Percentiles rank a stretch among this genome's conserved stretches.
phyloP scores from a whole-genome alignment of 2,113 vertebrate genomes.

The Marmota monax region DNA sequence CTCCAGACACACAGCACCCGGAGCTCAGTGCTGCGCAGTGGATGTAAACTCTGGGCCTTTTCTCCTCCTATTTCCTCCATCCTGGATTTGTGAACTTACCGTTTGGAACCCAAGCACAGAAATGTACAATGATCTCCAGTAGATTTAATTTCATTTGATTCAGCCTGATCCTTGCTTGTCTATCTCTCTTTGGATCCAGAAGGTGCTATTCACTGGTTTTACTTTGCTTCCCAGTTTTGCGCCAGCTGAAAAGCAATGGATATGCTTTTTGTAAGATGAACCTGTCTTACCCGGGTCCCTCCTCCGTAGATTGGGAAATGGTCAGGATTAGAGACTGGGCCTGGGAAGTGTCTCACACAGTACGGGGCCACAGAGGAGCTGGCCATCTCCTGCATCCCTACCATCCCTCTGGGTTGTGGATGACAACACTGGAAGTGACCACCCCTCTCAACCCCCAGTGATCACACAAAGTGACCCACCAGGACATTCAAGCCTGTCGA shows the following conservation, averaged over 20 bases:
- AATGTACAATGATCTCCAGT: neutral
- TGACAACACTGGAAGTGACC: neutral
- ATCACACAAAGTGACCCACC: neutral
- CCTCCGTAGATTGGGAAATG: too few relatives aligned
- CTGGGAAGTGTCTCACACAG: neutral
- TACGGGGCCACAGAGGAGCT: fast-evolving
- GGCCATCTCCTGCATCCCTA: neutral
- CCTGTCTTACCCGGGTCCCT: neutral
- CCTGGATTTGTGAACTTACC: neutral
- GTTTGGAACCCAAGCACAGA: neutral
- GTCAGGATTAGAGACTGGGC: neutral
- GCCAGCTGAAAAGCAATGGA: neutral
- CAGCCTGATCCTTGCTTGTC: neutral
- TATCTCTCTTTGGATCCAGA: slow-evolving; percentile 6
- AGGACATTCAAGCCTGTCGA: neutral
- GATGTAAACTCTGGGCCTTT: neutral
- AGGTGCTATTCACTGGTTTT: slow-evolving; percentile 1
- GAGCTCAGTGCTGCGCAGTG: neutral
- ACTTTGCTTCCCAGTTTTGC: slow-evolving; percentile 43
- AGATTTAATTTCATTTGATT: neutral
- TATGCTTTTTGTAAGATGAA: neutral
- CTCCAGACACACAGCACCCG: fast-evolving
- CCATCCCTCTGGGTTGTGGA: neutral
- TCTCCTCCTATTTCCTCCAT: neutral
- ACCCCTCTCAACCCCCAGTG: neutral